Conservation (phyloP, 2,888 invertebrate species). For the Stenodema calcarata region DNA sequence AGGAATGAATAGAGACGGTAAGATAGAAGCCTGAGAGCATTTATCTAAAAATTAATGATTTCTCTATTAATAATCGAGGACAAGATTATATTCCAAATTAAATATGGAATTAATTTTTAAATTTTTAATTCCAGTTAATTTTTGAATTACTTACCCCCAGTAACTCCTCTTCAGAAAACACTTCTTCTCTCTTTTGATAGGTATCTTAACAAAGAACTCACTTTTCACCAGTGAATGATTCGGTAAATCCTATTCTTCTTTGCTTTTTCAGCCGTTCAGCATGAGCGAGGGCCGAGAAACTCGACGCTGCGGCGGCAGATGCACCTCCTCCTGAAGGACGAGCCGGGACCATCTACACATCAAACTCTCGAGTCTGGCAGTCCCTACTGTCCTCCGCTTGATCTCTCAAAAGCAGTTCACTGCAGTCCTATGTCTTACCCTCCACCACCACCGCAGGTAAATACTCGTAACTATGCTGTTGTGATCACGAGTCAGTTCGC, state of each 20-base stretch:
- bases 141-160: neutral
- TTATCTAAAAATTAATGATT: neutral
- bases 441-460: slow-evolving; percentile 48
- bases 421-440: slow-evolving; percentile 50
- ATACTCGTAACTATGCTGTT: neutral
- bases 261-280: slow-evolving; percentile 86
- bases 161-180: neutral
- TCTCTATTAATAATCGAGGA: neutral
- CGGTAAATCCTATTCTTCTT: neutral
- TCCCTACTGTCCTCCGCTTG: slow-evolving; percentile 59
- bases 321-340: slow-evolving; percentile 76
- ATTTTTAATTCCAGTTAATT: too few relatives aligned
- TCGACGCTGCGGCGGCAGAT: slow-evolving; percentile 93
- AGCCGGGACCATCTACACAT: slow-evolving; percentile 59
- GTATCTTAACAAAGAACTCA: neutral
- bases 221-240: neutral
- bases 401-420: slow-evolving; percentile 56
- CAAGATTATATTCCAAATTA: neutral
- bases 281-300: slow-evolving; percentile 95
- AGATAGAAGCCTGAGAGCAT: slow-evolving; percentile 55
- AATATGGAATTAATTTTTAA: too few relatives aligned
- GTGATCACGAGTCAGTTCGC: too few relatives aligned
- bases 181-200: neutral
- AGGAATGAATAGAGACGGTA: slow-evolving; percentile 96
- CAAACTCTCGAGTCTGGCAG: neutral